These are phyloP conservation scores for Tanaodytes sp. DNA, from an alignment of 2,888 invertebrate genomes.

Conservation along the genomic window DNA sequence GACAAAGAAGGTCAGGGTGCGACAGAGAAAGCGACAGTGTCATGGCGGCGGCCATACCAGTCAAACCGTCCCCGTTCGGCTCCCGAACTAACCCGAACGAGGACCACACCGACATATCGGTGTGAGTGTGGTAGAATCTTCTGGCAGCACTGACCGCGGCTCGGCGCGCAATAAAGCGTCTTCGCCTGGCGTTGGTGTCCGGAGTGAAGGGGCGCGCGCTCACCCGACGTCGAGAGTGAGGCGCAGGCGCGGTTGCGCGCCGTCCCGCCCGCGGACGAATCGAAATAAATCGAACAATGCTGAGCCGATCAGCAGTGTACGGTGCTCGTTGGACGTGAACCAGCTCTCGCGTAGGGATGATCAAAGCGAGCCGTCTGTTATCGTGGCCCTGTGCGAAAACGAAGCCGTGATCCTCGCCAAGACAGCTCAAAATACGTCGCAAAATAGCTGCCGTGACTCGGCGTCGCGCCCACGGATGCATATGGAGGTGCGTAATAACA, in stretches of 20 bases:
- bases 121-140: too few relatives aligned
- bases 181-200: slow-evolving; percentile 64
- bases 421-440: slow-evolving; percentile 57
- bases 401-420: slow-evolving; percentile 65
- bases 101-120: too few relatives aligned
- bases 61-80: too few relatives aligned
- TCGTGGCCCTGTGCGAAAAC: slow-evolving; percentile 67
- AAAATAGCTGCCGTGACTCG: slow-evolving; percentile 62
- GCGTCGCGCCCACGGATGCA: slow-evolving; percentile 69
- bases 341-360: slow-evolving; percentile 66
- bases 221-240: too few relatives aligned
- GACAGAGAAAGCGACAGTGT: too few relatives aligned
- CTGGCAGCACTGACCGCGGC: too few relatives aligned
- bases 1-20: too few relatives aligned
- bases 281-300: slow-evolving; percentile 73
- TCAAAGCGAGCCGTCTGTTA: slow-evolving; percentile 67
- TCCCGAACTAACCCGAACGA: too few relatives aligned
- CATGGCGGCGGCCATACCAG: too few relatives aligned
- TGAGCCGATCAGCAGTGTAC: slow-evolving; percentile 67
- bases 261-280: slow-evolving; percentile 64
- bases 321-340: slow-evolving; percentile 66
- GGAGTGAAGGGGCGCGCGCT: slow-evolving; percentile 56
- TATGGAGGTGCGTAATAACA: slow-evolving; percentile 70
- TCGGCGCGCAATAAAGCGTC: slow-evolving; percentile 41
- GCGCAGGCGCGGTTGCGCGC: slow-evolving; percentile 51